These are phyloP conservation scores for Plecturocebus donacophilus DNA, from an alignment of 2,113 vertebrate species.

Conservation along the genomic window DNA sequence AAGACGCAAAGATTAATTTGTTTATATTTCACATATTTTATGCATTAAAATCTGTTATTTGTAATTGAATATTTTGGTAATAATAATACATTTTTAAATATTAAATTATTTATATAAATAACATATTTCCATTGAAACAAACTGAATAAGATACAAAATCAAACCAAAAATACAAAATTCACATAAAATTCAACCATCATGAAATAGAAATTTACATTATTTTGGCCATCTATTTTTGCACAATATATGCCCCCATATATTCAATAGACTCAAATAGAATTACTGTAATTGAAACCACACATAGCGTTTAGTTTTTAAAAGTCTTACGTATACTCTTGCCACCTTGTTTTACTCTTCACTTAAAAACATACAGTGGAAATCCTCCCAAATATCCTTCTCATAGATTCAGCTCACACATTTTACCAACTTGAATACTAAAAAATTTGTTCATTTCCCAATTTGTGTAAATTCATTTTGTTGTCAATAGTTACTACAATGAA, in stretches of 20 bases:
- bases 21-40: background rate
- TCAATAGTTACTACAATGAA: background rate
- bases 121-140: background rate
- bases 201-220: background rate
- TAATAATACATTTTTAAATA: background rate
- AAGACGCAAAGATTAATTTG: background rate
- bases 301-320: background rate
- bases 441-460: background rate
- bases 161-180: background rate
- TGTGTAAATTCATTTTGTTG: background rate
- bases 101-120: background rate
- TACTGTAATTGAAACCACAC: background rate
- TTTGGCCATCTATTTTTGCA: background rate
- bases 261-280: background rate
- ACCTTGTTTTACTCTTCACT: background rate
- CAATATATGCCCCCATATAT: background rate
- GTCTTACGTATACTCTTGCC: background rate
- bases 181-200: background rate
- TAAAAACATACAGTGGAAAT: background rate
- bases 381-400: background rate
- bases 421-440: background rate
- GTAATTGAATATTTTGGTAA: background rate
- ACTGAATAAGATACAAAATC: background rate
- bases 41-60: background rate
- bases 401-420: background rate